phyloP scores from a whole-genome alignment of 2,888 invertebrate genomes.

The Endotricha flammealis region DNA sequence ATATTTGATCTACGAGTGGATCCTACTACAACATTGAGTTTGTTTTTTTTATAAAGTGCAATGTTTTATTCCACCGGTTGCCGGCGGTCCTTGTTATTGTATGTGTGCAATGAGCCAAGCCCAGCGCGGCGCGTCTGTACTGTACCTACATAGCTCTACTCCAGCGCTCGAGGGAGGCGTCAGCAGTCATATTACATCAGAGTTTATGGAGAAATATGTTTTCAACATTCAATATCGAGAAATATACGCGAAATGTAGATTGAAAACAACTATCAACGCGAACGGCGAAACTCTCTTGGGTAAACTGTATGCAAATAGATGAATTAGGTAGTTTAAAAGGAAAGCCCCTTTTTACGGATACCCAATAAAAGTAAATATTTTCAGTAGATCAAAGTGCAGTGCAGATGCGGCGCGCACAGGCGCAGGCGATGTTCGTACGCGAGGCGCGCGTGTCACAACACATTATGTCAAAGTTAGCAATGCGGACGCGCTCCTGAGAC shows the following conservation, averaged over 20 bases:
- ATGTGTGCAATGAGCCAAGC: conserved; percentile 61
- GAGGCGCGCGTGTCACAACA: conserved; percentile 73
- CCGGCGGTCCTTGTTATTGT: conserved; percentile 73
- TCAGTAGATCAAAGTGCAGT: conserved; percentile 13
- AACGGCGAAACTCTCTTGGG: neutral
- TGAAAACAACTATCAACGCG: conserved; percentile 2
- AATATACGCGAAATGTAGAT: conserved; percentile 22
- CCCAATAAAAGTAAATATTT: neutral
- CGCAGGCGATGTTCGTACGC: conserved; percentile 45
- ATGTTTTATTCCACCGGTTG: conserved; percentile 76
- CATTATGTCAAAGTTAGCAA: conserved; percentile 61
- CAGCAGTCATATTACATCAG: conserved; percentile 30
- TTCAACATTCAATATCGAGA: conserved; percentile 22
- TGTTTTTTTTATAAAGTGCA: conserved; percentile 73
- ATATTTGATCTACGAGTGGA: conserved; percentile 76
- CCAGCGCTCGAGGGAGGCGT: conserved; percentile 39
- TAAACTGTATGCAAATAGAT: neutral
- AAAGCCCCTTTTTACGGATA: neutral
- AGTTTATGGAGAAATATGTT: conserved; percentile 18
- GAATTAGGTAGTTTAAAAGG: neutral
- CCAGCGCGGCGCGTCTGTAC: conserved; percentile 43
- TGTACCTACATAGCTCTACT: conserved; percentile 25
- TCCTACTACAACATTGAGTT: conserved; percentile 79
- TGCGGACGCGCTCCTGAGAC: conserved; percentile 38
- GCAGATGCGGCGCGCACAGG: conserved; percentile 30